Base-by-base conservation (phyloP, 2,888 invertebrate species). In the Cheilosia urbana region DNA sequence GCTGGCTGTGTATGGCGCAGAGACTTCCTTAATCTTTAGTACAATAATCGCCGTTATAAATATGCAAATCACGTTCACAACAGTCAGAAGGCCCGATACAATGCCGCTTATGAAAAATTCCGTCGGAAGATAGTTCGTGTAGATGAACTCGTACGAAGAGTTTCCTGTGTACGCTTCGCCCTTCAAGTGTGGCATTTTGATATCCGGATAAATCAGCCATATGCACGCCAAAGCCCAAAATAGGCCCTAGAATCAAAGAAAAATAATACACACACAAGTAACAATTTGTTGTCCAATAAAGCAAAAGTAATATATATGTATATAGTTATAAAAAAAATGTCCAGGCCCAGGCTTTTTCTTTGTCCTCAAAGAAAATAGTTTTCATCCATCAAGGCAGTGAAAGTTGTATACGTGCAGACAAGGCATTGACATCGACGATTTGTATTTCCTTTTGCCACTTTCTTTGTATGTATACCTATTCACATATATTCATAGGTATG, bases 51-150 rank as follows among this genome's bases (percentile, higher is more conserved):
- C 97, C 65, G 96, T 96, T 88, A 96, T 94, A 90, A 96, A 96
- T 90, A 97, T 97, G 92, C 97, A 96, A 89, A 95, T 94, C 81
- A 97, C 96, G 91, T 97, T 97, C 42, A 97, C 94, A 63, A 97
- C 93, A 2, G 97, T 97, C 66, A 97, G 92, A 87, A 96, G 94
- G 77, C 96, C 95, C 89, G 97, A 97, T 71, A 97, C 95, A 73
- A 96, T 95, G 27, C 97, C 97, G 89, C 96, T 95, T 81, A 96
- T 93, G 66, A 95, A 94, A 90, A 96, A 96, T 91, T 97, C 97
- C 40, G 94, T 94, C 2, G 96, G 95, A 88, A 96, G 93, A 90
- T 96, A 95, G 89, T 95, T 94, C 65, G 95, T 95, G 90, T 97
- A 97, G 34, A 95, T 90, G 40, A 95, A 95, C 11, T 93, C 93